Evolutionary conservation across 1,140 invertebrate genomes (phyloP), one percentile per base, ranked within the genome.

Genomic region (Cotesia chilonis): DNA sequence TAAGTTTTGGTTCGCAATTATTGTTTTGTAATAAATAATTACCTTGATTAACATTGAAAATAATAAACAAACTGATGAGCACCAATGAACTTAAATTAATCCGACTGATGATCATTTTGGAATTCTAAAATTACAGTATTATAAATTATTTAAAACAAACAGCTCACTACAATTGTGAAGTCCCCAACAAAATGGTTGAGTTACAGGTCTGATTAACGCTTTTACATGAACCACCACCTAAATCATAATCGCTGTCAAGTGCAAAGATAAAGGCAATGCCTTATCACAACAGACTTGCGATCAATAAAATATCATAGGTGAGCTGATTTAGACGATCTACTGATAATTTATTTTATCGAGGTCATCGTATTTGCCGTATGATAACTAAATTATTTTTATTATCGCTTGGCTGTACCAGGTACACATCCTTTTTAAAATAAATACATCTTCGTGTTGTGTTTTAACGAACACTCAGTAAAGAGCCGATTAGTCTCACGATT

Each of bases 311-410:
- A 20, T 35, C 14, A 14, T 35, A 60, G 59, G 17, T 20, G 9
- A 60, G 59, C 59, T 60, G 59, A 60, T 60, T 60, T 35, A 60
- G 59, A 35, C 59, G 28, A 60, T 20, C 59, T 57, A 57, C 54
- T 57, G 59, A 60, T 60, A 60, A 60, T 60, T 60, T 7, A 20
- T 35, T 60, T 60, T 60, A 60, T 57, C 54, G 17, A 57, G 54
- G 54, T 57, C 17, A 17, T 57, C 17, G n/a, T 57, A 4, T 60
- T 60, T 60, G 20, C 28, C 20, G 4, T 35, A 20, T 35, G 59
- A 60, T 60, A 60, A 36, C 17, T 12, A 20, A 36, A 20, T 47
- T 47, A 47, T 47, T 47, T 47, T 47, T 47, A 47, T 47, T 47
- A 9, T 47, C 41, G 10, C 41, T 47, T 5, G 10, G 10, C 41